Percentiles rank a stretch among this genome's conserved stretches.
Conservation (phyloP, 2,797 vertebrate species). For the Oreochromis mossambicus region DNA sequence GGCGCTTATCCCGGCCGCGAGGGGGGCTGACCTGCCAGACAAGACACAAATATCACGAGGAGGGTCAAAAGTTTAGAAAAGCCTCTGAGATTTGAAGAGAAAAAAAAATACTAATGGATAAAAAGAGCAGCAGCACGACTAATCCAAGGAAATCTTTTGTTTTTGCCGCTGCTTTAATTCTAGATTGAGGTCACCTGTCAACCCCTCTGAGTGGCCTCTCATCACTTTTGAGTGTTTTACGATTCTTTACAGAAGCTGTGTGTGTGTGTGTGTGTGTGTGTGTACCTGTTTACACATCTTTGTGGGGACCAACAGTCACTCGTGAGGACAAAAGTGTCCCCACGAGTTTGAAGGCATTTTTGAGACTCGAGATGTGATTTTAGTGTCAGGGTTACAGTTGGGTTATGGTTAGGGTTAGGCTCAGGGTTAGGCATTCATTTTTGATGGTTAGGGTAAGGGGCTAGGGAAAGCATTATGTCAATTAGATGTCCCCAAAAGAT, state of each 20-base stretch:
- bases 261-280: not conserved
- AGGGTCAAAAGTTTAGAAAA: not conserved
- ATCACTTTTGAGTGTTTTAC: not conserved
- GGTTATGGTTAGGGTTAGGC: not conserved
- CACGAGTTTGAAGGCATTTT: not conserved
- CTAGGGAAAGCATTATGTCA: not conserved
- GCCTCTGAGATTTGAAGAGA: not conserved
- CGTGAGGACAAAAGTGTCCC: not conserved
- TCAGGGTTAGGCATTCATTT: not conserved
- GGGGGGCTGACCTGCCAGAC: constrained; percentile 85
- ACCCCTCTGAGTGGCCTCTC: not conserved
- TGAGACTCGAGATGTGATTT: not conserved
- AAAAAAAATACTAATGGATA: not conserved
- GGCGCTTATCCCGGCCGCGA: constrained; percentile 84
- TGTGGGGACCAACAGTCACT: not conserved
- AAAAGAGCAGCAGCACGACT: not conserved
- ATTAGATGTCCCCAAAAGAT: not conserved
- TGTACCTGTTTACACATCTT: rapidly evolving
- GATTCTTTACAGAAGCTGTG: not conserved
- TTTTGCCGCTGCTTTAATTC: not conserved
- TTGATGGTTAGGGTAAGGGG: not conserved
- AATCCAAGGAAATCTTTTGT: not conserved
- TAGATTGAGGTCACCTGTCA: not conserved
- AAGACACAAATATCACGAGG: not conserved
- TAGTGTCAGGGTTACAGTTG: not conserved